A percentile compares a stretch with the other conserved stretches of the same genome.
Evolutionary conservation across 2,888 invertebrate species (phyloP).

Genomic region (Choreutis nemorana): DNA sequence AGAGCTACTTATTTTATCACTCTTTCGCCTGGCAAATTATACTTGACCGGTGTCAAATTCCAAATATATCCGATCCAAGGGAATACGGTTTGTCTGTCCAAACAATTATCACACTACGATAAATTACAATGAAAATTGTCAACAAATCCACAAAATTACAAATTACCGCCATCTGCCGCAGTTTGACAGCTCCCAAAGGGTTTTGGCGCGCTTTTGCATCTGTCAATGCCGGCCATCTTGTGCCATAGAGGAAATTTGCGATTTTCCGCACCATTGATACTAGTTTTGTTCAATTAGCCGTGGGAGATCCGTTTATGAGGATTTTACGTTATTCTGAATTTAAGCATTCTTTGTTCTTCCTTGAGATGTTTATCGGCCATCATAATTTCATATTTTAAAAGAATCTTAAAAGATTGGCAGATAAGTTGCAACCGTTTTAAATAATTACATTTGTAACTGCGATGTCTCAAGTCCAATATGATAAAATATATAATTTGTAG

Average conservation of each 20-base stretch:
- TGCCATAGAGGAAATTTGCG: constrained; percentile 48
- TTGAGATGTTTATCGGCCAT: no score
- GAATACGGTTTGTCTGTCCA: constrained; percentile 27
- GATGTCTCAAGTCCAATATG: no score
- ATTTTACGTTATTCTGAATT: constrained; percentile 13
- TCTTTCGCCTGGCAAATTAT: no score
- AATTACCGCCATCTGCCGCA: constrained; percentile 52
- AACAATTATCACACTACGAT: constrained; percentile 51
- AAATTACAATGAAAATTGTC: constrained; percentile 50
- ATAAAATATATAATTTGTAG: no score
- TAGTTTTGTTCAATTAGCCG: constrained; percentile 50
- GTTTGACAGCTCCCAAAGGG: constrained; percentile 56
- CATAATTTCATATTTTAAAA: no score
- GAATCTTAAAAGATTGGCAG: no score
- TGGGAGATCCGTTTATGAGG: constrained; percentile 29
- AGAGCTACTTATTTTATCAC: no score
- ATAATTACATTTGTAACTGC: no score
- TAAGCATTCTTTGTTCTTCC: constrained; percentile 12
- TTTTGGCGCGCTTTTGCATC: constrained; percentile 48
- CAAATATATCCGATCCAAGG: no score
- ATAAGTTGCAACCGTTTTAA: no score
- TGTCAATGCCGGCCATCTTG: constrained; percentile 45
- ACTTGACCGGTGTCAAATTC: no score
- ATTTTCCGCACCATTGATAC: constrained; percentile 56
- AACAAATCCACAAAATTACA: constrained; percentile 38